These are phyloP conservation scores for Echinops telfairi DNA, from an alignment of 2,113 vertebrate species.

Conservation along the genomic window DNA sequence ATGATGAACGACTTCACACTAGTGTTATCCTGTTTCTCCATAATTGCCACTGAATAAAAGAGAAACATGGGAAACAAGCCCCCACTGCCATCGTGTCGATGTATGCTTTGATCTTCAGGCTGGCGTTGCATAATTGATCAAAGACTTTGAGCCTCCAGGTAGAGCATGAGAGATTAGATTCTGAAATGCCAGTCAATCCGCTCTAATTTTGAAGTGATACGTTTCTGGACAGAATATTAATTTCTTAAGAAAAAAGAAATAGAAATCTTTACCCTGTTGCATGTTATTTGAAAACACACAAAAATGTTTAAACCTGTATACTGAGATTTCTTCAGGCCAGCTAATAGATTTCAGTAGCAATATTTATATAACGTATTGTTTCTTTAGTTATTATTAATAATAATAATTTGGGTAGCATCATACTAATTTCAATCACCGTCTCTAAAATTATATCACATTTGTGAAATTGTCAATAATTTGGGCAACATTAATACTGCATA, in stretches of 20 bases:
- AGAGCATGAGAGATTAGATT: slow-evolving; percentile 67
- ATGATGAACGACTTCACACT: slow-evolving; percentile 29
- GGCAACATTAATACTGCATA: slow-evolving; percentile 67
- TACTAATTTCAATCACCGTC: slow-evolving; percentile 44
- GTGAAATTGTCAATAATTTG: slow-evolving; percentile 53
- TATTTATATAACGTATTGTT: slow-evolving; percentile 35
- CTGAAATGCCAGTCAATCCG: slow-evolving; percentile 73
- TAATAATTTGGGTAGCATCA: slow-evolving; percentile 62
- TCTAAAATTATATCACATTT: slow-evolving; percentile 71
- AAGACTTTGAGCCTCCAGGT: slow-evolving; percentile 73
- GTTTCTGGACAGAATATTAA: slow-evolving; percentile 78
- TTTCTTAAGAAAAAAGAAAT: not conserved
- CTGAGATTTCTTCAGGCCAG: slow-evolving; percentile 15
- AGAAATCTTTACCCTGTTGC: slow-evolving; percentile 20
- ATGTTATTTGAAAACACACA: slow-evolving; percentile 19
- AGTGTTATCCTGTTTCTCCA: not conserved
- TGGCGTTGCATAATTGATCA: slow-evolving; percentile 84
- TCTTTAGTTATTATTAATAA: slow-evolving; percentile 60
- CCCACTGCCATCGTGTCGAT: not conserved
- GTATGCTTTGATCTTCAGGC: slow-evolving; percentile 81
- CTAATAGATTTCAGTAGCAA: slow-evolving; percentile 33
- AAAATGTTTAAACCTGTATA: not conserved
- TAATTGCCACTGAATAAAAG: slow-evolving; percentile 52
- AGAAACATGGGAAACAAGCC: no score
- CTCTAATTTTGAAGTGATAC: slow-evolving; percentile 69